A percentile compares a stretch with the other conserved stretches of the same genome.
phyloP scores from a whole-genome alignment of 2,113 vertebrate genomes.

The Danionella cerebrum region DNA sequence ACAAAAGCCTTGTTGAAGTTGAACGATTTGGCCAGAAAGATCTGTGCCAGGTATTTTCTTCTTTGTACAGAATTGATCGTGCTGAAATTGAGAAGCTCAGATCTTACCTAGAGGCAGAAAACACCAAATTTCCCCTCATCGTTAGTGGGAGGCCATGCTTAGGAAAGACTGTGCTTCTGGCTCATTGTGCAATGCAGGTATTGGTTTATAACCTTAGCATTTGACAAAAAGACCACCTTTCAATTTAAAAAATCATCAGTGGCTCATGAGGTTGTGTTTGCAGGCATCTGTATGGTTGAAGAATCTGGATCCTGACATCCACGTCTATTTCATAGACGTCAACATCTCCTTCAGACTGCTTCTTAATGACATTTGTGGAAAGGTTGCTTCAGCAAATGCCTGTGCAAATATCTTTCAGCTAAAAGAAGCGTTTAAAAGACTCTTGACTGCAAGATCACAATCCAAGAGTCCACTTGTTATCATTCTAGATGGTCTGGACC shows the following conservation, averaged over 20 bases:
- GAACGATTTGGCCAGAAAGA: slow-evolving; percentile 45
- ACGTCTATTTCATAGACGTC: slow-evolving; percentile 50
- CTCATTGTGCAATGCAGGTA: slow-evolving; percentile 64
- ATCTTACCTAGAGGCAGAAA: slow-evolving; percentile 52
- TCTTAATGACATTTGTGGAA: slow-evolving; percentile 54
- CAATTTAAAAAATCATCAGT: not conserved
- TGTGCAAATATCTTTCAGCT: slow-evolving; percentile 39
- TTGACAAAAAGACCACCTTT: not conserved
- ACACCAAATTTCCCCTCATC: slow-evolving; percentile 53
- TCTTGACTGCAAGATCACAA: slow-evolving; percentile 49
- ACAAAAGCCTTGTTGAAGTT: not conserved
- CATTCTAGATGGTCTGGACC: slow-evolving; percentile 63
- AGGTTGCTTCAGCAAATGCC: slow-evolving; percentile 36
- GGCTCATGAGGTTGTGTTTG: not conserved
- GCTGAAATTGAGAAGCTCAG: slow-evolving; percentile 54
- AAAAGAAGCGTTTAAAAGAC: slow-evolving; percentile 47
- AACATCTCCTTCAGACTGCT: slow-evolving; percentile 43
- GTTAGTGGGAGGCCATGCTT: slow-evolving; percentile 63
- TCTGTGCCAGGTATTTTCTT: slow-evolving; percentile 49
- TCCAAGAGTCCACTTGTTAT: slow-evolving; percentile 52
- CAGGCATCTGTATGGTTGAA: slow-evolving; percentile 63
- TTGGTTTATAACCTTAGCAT: not conserved
- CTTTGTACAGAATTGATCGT: slow-evolving; percentile 51
- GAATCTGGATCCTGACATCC: slow-evolving; percentile 53
- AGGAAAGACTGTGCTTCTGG: slow-evolving; percentile 67